phyloP scores from a whole-genome alignment of 2,113 vertebrate species.

The Nannobrachium achirus region DNA sequence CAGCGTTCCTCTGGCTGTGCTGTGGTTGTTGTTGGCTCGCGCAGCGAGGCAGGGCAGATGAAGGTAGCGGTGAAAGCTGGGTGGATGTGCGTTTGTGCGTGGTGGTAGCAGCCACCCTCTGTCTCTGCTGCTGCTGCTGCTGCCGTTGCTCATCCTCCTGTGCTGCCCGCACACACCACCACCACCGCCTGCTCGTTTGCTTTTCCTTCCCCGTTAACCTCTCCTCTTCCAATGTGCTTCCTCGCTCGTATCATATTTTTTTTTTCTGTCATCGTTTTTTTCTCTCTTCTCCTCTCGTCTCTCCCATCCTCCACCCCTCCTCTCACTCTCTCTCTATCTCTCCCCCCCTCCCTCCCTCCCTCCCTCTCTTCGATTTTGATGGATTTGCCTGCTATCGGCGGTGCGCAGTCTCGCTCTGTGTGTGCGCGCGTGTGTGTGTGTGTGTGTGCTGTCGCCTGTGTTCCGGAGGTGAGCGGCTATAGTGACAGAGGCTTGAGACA shows the following conservation, averaged over 20 bases:
- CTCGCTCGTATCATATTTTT: neutral
- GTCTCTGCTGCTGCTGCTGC: neutral
- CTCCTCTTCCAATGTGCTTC: neutral
- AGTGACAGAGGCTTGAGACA: slow-evolving; percentile 1
- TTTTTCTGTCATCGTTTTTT: neutral
- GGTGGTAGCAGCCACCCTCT: neutral
- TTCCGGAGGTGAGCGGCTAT: neutral
- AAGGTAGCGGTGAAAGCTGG: neutral
- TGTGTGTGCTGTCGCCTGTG: slow-evolving; percentile 5
- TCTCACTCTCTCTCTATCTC: neutral
- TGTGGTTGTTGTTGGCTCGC: slow-evolving; percentile 11
- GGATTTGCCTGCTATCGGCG: neutral
- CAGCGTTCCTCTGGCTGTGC: slow-evolving; percentile 20
- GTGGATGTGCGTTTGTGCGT: neutral
- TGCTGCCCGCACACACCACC: neutral
- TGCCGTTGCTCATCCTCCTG: no score
- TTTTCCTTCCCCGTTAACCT: neutral
- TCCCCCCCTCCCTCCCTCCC: slow-evolving; percentile 9
- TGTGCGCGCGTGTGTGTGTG: neutral
- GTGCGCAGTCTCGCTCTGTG: neutral
- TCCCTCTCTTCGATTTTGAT: neutral
- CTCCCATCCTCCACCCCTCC: neutral
- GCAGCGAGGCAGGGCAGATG: neutral
- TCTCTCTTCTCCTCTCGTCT: no score
- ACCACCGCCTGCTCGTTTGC: neutral